Base-by-base conservation (phyloP, 2,797 vertebrate genomes). In the Malurus splendens region DNA sequence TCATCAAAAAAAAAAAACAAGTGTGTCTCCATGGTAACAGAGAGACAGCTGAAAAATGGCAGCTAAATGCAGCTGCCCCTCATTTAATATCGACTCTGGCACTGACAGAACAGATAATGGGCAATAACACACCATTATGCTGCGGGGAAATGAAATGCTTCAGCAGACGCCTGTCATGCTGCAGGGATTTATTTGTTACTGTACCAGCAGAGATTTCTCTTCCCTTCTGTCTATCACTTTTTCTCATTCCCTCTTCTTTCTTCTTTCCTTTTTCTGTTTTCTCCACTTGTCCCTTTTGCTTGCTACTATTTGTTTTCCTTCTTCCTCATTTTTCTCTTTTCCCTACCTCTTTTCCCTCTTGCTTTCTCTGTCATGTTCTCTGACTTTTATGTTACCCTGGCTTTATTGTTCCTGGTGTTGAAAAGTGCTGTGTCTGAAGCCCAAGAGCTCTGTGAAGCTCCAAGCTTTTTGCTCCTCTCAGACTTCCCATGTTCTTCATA, bases 91-190 rank as follows among this genome's bases (percentile, higher is more conserved):
- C 96, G 98, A 98, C 98, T 98, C 96, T 97, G 97, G 95, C 96
- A 96, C 98, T 97, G 98, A 98, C 98, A 98, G 98, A 97, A 98
- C 97, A 98, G 98, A 99, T 99, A 99, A 99, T 99, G 98, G 98
- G 98, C 98, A 98, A 98, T 98, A 99, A 99, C 98, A 97, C 96
- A 84, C 96, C 94, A 97, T 97, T 98, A 98, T 98, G 97, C 97
- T 98, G 97, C 89, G 81, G 97, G 97, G 97, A 98, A 98, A 97
- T 98, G 98, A 98, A 98, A 98, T 97, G 97, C 98, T 98, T 97
- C 96, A 95, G 97, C 98, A 98, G 98, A 97, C 92, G 91, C 95
- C 96, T 97, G 97, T 98, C 98, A 98, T 97, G 97, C 97, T 97
- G 97, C 96, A 97, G 96, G 97, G 97, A 97, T 97, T 97, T 97